These are phyloP conservation scores for Chrysopilus asiliformis DNA, from an alignment of 2,888 invertebrate genomes.

Conservation along the genomic window DNA sequence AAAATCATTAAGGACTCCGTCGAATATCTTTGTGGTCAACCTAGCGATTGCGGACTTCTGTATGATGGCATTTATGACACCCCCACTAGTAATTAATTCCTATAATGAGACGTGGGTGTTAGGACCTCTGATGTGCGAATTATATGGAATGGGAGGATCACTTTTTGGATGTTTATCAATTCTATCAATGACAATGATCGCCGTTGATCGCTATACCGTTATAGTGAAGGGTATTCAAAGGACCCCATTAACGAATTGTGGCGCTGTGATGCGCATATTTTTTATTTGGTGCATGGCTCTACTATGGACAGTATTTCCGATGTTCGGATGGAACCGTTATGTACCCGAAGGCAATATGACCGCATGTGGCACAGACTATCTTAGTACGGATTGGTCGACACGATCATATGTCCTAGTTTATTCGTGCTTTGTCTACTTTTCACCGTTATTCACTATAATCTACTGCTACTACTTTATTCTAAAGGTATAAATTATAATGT, in stretches of 20 bases:
- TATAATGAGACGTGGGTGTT: constrained; percentile 47
- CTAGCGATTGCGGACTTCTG: constrained; percentile 48
- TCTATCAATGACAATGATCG: constrained; percentile 87
- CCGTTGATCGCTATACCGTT: constrained; percentile 85
- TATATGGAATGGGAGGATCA: constrained; percentile 48
- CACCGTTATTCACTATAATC: constrained; percentile 65
- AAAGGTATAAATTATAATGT: constrained; percentile 41
- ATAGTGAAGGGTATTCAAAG: constrained; percentile 84
- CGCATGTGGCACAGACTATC: constrained; percentile 81
- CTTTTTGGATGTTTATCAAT: constrained; percentile 83
- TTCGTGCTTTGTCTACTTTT: constrained; percentile 60
- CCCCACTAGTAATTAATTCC: constrained; percentile 46
- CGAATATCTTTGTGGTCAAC: constrained; percentile 47
- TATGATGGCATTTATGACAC: constrained; percentile 43
- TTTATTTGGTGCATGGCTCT: constrained; percentile 65
- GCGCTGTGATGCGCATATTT: constrained; percentile 62
- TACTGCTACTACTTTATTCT: constrained; percentile 83
- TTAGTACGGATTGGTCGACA: constrained; percentile 60
- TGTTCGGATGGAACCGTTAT: constrained; percentile 83
- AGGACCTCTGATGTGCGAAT: constrained; percentile 43
- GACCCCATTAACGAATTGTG: constrained; percentile 68
- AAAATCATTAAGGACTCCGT: constrained; percentile 44
- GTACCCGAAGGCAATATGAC: constrained; percentile 88
- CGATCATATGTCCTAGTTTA: constrained; percentile 69
- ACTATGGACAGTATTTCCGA: constrained; percentile 68